Percentiles rank a stretch among this genome's conserved stretches.
Conservation (phyloP, 2,797 vertebrate species). For the Okamejei kenojei region DNA sequence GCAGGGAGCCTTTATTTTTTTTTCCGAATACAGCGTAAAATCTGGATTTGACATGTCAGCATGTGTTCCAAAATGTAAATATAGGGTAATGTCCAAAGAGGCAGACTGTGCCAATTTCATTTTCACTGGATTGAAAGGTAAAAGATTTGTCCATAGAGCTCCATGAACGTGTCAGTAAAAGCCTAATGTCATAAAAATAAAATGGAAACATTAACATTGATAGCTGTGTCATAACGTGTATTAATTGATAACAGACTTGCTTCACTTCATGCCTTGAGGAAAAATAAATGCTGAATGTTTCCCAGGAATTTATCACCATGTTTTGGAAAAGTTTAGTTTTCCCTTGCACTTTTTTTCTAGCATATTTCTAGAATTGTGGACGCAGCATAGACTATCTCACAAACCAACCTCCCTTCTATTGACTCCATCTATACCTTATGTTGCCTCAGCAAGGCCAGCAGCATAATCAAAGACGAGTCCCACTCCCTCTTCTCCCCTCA, state of each 20-base stretch:
- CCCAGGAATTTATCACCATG: too few species aligned
- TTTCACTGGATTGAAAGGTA: background rate
- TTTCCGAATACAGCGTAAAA: background rate
- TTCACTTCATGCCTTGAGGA: background rate
- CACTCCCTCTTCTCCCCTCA: too few species aligned
- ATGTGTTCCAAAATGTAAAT: background rate
- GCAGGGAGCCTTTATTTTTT: background rate
- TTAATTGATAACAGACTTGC: background rate
- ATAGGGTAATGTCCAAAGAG: background rate
- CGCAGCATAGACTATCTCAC: too few species aligned
- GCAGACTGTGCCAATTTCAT: background rate
- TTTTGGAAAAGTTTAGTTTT: too few species aligned
- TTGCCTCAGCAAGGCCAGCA: too few species aligned
- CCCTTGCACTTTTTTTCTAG: too few species aligned
- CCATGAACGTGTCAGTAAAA: background rate
- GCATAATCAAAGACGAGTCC: too few species aligned
- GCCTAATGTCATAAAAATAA: background rate
- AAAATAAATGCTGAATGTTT: background rate
- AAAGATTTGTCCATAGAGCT: background rate
- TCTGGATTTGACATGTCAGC: background rate
- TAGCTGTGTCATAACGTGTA: background rate
- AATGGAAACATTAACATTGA: background rate
- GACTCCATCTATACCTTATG: too few species aligned
- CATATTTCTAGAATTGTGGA: too few species aligned
- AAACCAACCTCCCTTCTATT: too few species aligned